Conservation (phyloP, 1,140 invertebrate genomes). For the Archegozetes longisetosus region DNA sequence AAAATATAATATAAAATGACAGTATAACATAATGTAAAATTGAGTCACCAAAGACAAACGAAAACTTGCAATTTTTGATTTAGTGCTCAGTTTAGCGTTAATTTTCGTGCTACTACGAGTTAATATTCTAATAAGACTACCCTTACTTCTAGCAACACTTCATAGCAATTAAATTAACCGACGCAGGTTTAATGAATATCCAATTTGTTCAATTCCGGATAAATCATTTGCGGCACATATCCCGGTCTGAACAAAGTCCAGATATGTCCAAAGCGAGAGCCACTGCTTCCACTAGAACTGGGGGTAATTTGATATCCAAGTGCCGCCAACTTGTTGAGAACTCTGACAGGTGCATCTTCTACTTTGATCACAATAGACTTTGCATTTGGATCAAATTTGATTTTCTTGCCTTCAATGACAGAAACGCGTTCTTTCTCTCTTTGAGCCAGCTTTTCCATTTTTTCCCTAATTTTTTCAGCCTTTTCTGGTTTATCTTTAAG, state of each 20-base stretch:
- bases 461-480: constrained; percentile 11
- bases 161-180: too few relatives aligned
- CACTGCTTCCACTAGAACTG: constrained; percentile 7
- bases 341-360: constrained; percentile 8
- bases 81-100: too few relatives aligned
- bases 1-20: too few relatives aligned
- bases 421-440: constrained; percentile 5
- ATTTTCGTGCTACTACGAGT: too few relatives aligned
- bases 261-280: background rate
- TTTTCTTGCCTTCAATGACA: constrained; percentile 7
- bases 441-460: constrained; percentile 4
- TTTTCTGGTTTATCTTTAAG: constrained; percentile 4
- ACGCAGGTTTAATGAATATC: too few relatives aligned
- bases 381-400: constrained; percentile 11
- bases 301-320: constrained; percentile 3
- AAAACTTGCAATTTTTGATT: too few relatives aligned
- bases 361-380: constrained; percentile 12
- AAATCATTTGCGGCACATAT: constrained; percentile 1
- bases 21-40: too few relatives aligned
- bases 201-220: constrained; percentile 2
- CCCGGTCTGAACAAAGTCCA: constrained; percentile 10
- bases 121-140: too few relatives aligned
- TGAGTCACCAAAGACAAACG: too few relatives aligned
- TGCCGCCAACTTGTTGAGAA: constrained; percentile 5
- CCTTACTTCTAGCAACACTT: too few relatives aligned